Evolutionary conservation across 2,113 vertebrate species (phyloP).

Genomic region (Rhinolophus ferrumequinum): DNA sequence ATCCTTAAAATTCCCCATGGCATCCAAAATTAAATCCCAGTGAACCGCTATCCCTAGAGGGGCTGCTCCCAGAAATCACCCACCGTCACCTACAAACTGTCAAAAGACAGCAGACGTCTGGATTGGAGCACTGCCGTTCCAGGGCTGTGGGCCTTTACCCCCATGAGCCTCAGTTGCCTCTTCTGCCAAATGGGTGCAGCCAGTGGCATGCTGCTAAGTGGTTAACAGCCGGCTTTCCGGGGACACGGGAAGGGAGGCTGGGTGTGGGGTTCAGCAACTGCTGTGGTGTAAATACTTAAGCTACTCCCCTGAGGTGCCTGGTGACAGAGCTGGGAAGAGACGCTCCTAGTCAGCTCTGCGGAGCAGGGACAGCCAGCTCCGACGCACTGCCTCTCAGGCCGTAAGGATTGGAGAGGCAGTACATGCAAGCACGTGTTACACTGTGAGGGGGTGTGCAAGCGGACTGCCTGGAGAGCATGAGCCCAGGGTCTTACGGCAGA

Average conservation of each 20-base stretch:
- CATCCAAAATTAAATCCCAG: neutral
- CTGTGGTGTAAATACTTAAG: neutral
- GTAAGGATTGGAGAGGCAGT: rapidly evolving
- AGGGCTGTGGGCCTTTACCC: neutral
- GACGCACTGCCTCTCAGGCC: neutral
- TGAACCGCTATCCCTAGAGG: rapidly evolving
- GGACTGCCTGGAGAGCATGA: neutral
- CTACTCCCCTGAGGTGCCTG: too few relatives aligned
- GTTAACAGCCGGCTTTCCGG: neutral
- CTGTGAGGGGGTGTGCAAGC: too few relatives aligned
- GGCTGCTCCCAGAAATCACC: neutral
- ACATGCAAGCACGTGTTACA: rapidly evolving
- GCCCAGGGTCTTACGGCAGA: rapidly evolving
- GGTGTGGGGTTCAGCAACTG: neutral
- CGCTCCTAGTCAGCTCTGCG: rapidly evolving
- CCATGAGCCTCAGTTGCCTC: neutral
- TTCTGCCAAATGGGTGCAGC: neutral
- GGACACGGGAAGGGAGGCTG: neutral
- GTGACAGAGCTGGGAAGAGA: neutral
- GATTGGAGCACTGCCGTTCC: neutral
- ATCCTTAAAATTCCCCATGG: neutral
- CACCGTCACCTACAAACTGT: rapidly evolving
- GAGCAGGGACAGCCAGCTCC: neutral
- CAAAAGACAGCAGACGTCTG: neutral
- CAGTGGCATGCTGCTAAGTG: neutral